Evolutionary conservation across 2,797 vertebrate species (phyloP), one percentile per base, ranked within the genome.

Genomic region (Siniperca undulata): DNA sequence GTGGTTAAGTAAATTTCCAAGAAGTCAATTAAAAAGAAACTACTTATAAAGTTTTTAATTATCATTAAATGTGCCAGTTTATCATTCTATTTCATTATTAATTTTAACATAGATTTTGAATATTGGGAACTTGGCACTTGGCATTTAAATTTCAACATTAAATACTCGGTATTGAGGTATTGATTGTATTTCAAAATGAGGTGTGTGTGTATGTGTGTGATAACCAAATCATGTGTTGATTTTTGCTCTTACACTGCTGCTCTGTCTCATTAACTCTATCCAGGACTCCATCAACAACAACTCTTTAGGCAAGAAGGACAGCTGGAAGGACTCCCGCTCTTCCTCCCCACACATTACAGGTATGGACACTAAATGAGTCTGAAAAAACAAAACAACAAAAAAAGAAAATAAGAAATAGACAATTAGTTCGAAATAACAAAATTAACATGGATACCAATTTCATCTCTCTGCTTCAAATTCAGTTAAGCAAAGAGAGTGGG

Each of bases 281-380:
- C 78, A 99, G 98, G 98, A 99, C 95, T 98, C 97, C 55, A 96
- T 99, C 93, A 99, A 99, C 95, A 99, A 99, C 94, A 99, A 99
- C 94, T 99, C 98, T 89, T 94, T 98, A 69, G 97, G 97, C 67
- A 99, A 99, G 94, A 99, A 99, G 93, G 97, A 98, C 93, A 97
- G 97, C 93, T 98, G 98, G 97, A 98, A 98, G 94, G 97, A 98
- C 68, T 96, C 97, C 74, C 97, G 96, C 86, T 98, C 98, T 0
- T 98, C 98, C 0, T 99, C 98, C 40, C 97, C 98, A 27, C 96
- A 97, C 86, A 97, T 98, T 89, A 99, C 97, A 92, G 98, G 98
- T 99, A 93, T 5, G 80, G 17, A 62, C 19, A 34, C 8, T 3
- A 20, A 56, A 46, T 24, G 3, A 8, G 5, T 27, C 20, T 40